Evolutionary conservation across 2,797 vertebrate genomes (phyloP), one percentile per base, ranked within the genome.

Genomic region (Philypnodon macrostomus): DNA sequence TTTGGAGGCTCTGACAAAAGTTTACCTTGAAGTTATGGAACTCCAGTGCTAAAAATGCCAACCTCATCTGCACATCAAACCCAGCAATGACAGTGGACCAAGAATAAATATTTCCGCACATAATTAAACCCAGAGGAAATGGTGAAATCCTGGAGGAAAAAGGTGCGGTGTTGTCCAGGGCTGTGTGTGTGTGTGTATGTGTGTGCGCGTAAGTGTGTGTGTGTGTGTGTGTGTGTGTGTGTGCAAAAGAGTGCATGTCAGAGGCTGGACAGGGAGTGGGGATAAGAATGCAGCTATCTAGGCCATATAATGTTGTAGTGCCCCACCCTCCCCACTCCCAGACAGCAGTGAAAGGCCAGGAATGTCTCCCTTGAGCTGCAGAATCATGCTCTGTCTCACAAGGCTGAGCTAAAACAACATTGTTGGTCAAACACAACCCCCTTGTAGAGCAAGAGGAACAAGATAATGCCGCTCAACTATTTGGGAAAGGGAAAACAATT

Each of bases 101-200:
- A 33, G 75, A 84, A 87, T 85, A 81, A 77, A 86, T 81, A 83
- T 85, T 75, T 74, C 55, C 73, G 69, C 53, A 68, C 54, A 73
- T 79, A 76, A 86, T 83, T 80, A 75, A 79, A 79, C 40, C 51
- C 41, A 69, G 64, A 58, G 58, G 62, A 69, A 32, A 49, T 24
- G 45, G 42, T 55, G 24, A 54, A 54, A 68, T 52, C 42, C 33
- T 49, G 13, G 37, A 30, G 36, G n/a, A 58, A 60, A 63, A 53
- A 57, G 41, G 60, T 51, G 60, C 21, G 69, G 36, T 37, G 16
- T 39, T 39, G 33, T 53, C 35, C 24, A 19, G 44, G 47, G 26
- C 45, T 54, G 17, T 49, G 49, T 59, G 56, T 58, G 50, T 38
- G 37, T 36, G 51, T 55, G 60, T 34, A 36, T 27, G 65, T 32